Conservation (phyloP, 2,113 vertebrate genomes). For the Raja brachyura region DNA sequence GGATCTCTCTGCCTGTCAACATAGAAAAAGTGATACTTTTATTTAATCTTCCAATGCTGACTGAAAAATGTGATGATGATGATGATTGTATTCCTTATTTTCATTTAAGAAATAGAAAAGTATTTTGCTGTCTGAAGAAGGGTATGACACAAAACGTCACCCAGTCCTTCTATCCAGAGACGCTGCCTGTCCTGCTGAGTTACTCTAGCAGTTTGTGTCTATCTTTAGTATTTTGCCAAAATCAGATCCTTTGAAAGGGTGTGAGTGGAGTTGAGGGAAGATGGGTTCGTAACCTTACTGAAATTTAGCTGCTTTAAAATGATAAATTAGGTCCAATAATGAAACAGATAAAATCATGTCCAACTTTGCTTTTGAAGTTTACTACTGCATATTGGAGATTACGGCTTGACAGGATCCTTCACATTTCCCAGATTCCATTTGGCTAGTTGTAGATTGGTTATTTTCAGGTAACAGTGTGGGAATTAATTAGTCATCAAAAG, state of each 20-base stretch:
- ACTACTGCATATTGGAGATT: background rate
- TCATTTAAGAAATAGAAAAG: background rate
- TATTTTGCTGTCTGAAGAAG: background rate
- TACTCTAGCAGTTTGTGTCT: too few relatives aligned
- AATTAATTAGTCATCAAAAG: background rate
- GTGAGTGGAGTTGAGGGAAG: background rate
- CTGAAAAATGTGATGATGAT: background rate
- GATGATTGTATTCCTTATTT: background rate
- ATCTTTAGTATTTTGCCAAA: background rate
- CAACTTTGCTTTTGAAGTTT: background rate
- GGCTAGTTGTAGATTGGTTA: background rate
- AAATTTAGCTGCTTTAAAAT: background rate
- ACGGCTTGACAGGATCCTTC: background rate
- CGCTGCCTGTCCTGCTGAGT: too few relatives aligned
- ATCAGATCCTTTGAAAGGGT: background rate
- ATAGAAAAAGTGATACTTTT: background rate
- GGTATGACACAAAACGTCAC: too few relatives aligned
- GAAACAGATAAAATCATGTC: background rate
- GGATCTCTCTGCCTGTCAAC: background rate
- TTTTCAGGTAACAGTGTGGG: background rate
- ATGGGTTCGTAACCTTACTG: background rate
- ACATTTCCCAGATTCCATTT: too few relatives aligned
- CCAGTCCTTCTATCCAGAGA: too few relatives aligned
- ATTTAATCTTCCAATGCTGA: background rate
- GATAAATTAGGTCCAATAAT: background rate